phyloP scores from a whole-genome alignment of 2,797 vertebrate species.

The Coreius guichenoti region DNA sequence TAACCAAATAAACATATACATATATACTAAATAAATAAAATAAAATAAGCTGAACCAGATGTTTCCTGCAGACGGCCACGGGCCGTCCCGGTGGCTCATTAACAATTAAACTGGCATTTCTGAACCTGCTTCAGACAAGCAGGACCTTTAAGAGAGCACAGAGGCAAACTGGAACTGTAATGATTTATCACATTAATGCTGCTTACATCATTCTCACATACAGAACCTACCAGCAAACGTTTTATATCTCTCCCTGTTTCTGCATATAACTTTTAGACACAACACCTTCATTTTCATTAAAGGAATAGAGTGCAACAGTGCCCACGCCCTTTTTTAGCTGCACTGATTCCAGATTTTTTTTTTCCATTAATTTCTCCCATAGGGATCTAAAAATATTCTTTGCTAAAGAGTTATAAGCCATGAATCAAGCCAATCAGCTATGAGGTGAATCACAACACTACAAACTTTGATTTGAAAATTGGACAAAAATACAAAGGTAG shows the following conservation, averaged over 20 bases:
- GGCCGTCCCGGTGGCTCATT: constrained; percentile 11
- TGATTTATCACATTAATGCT: background rate
- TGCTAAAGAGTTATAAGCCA: no score
- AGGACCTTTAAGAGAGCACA: background rate
- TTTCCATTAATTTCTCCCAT: no score
- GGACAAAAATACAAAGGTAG: background rate
- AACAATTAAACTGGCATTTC: background rate
- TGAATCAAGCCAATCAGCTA: no score
- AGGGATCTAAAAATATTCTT: no score
- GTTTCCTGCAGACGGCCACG: background rate
- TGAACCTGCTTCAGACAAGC: background rate
- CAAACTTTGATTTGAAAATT: background rate
- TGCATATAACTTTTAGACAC: background rate
- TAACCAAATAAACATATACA: no score
- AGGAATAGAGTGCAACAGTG: background rate
- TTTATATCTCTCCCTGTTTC: background rate
- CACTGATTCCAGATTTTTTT: no score
- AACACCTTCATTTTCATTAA: no score
- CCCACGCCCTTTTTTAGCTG: no score
- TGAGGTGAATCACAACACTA: background rate
- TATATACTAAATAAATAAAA: no score
- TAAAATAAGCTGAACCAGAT: no score
- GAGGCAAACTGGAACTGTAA: background rate
- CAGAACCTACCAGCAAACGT: background rate
- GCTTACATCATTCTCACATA: no score